Conservation (phyloP, 2,113 vertebrate genomes). For the Chunga burmeisteri region DNA sequence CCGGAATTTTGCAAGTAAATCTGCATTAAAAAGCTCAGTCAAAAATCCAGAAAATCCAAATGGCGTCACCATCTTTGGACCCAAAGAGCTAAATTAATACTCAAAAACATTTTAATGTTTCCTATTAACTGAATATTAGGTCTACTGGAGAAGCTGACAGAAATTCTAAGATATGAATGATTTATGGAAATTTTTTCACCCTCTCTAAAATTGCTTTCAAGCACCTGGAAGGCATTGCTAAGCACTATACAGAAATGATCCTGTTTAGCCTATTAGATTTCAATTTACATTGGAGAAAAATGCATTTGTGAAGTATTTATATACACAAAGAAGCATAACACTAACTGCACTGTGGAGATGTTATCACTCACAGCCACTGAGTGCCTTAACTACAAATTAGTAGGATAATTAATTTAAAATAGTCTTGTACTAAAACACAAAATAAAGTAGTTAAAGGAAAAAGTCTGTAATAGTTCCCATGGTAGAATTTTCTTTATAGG, state of each 20-base stretch:
- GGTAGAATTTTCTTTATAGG: background rate
- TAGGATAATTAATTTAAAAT: constrained; percentile 57
- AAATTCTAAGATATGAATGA: background rate
- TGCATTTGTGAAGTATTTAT: constrained; percentile 39
- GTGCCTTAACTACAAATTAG: constrained; percentile 27
- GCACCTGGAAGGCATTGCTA: background rate
- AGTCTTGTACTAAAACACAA: background rate
- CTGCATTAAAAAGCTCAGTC: background rate
- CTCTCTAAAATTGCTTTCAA: background rate
- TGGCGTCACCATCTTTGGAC: background rate
- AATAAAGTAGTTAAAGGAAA: constrained; percentile 2
- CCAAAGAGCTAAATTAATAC: background rate
- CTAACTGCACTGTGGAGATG: constrained; percentile 5
- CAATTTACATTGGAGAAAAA: constrained; percentile 43
- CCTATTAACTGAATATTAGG: background rate
- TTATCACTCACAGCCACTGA: constrained; percentile 9
- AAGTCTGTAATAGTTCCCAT: constrained; percentile 36
- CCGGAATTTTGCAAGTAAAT: background rate
- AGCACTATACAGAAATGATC: background rate
- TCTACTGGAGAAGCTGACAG: background rate
- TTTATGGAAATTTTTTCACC: background rate
- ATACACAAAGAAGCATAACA: background rate
- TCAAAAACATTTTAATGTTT: background rate
- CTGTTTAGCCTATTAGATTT: constrained; percentile 35
- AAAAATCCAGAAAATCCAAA: background rate